Evolutionary conservation across 2,113 vertebrate genomes (phyloP).

Genomic region (Peromyscus polionotus): DNA sequence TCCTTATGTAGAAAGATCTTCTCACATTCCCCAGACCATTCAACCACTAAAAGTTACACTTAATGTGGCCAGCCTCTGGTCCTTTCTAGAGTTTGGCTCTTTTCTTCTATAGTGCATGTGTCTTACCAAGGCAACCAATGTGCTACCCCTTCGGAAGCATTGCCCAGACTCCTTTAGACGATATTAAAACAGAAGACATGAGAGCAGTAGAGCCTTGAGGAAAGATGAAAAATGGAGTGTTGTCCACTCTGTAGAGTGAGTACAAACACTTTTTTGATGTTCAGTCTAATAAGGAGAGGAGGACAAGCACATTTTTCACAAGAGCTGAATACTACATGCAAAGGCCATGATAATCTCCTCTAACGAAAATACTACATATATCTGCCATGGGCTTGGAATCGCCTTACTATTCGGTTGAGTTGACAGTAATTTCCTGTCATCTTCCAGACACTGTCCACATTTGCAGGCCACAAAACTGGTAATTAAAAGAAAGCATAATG

Average conservation of each 20-base stretch:
- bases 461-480: background rate
- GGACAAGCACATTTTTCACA: conserved; percentile 40
- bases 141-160: conserved; percentile 22
- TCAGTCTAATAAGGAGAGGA: conserved; percentile 3
- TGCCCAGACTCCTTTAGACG: conserved; percentile 44
- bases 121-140: background rate
- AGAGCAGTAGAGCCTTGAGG: background rate
- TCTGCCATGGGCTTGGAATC: background rate
- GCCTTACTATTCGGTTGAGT: conserved; percentile 19
- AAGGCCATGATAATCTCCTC: background rate
- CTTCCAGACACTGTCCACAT: background rate
- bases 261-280: background rate
- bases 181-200: conserved; percentile 8
- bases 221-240: conserved; percentile 12
- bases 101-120: background rate
- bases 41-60: background rate
- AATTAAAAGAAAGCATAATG: conserved; percentile 27
- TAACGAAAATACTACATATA: conserved; percentile 16
- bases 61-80: background rate
- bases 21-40: background rate
- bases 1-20: background rate
- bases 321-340: background rate
- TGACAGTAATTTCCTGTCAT: conserved; percentile 35
- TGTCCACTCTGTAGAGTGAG: background rate
- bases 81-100: conserved; percentile 43